A percentile compares a stretch with the other conserved stretches of the same genome.
Evolutionary conservation across 35 echinoderm and acorn worm species (phyloP).

Genomic region (Ophiothrix spiculata): DNA sequence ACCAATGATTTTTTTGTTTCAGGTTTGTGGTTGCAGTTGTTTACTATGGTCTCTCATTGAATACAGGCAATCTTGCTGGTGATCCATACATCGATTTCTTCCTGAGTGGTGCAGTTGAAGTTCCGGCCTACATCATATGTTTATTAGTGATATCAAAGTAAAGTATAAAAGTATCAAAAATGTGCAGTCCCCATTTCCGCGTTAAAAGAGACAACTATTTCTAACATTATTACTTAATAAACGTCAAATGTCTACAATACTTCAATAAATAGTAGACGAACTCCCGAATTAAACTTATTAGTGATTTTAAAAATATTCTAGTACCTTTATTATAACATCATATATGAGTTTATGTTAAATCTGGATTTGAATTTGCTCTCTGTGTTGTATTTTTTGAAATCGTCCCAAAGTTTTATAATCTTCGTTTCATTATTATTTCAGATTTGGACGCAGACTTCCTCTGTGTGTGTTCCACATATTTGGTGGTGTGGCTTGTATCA

Average conservation of each 20-base stretch:
- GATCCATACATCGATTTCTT: slow-evolving; percentile 89
- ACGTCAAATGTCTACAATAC: background rate
- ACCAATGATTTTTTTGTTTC: too few relatives aligned
- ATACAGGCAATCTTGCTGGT: slow-evolving; percentile 60
- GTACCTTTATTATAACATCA: too few relatives aligned
- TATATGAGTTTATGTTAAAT: too few relatives aligned
- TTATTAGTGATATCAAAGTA: slow-evolving; percentile 47
- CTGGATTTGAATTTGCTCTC: background rate
- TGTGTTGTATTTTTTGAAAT: too few relatives aligned
- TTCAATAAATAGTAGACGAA: background rate
- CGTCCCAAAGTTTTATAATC: too few relatives aligned
- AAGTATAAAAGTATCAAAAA: background rate
- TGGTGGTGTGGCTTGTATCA: slow-evolving; percentile 75
- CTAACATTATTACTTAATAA: background rate
- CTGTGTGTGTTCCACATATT: slow-evolving; percentile 76
- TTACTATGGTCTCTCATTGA: slow-evolving; percentile 81
- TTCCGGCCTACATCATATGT: slow-evolving; percentile 64
- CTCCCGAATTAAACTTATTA: background rate
- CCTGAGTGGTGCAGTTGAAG: slow-evolving; percentile 77
- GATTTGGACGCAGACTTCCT: slow-evolving; percentile 70
- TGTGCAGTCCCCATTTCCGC: too few relatives aligned
- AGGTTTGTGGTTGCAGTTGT: slow-evolving; percentile 69
- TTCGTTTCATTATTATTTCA: slow-evolving; percentile 21
- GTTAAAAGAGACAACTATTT: background rate
- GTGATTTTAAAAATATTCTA: too few relatives aligned